Percentiles rank a stretch among this genome's conserved stretches.
Conservation (phyloP, 2,797 vertebrate genomes). For the Bucorvus abyssinicus region DNA sequence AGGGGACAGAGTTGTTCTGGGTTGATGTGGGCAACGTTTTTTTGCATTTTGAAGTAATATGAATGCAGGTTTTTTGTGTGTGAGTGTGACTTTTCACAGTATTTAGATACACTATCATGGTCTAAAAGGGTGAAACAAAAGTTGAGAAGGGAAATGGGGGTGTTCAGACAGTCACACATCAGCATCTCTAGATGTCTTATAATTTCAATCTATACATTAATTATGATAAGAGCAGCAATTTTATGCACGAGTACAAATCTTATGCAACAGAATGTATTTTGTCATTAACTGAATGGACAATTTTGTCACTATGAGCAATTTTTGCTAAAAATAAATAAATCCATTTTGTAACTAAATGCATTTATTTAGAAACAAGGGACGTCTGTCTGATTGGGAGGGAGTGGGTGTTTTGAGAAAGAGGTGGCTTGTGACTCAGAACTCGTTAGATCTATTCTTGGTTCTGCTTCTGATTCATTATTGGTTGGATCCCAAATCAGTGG, state of each 20-base stretch:
- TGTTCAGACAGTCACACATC: not conserved
- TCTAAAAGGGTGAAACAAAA: not conserved
- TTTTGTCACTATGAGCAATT: conserved; percentile 56
- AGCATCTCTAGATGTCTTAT: not conserved
- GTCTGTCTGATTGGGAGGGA: conserved; percentile 59
- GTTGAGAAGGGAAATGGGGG: not conserved
- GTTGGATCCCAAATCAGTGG: conserved; percentile 43
- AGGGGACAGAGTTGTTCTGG: not conserved
- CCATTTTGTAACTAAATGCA: conserved; percentile 51
- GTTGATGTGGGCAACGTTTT: not conserved
- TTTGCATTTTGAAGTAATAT: not conserved
- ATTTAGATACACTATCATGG: not conserved
- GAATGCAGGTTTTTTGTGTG: not conserved
- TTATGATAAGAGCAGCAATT: conserved; percentile 1
- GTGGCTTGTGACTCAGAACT: conserved; percentile 67
- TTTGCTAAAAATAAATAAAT: conserved; percentile 68
- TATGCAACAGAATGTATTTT: conserved; percentile 47
- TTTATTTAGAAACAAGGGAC: conserved; percentile 68
- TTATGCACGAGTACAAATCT: conserved; percentile 1
- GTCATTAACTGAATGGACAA: conserved; percentile 40
- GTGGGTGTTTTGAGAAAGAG: conserved; percentile 62
- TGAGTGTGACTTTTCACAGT: accelerated
- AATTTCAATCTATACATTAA: conserved; percentile 16
- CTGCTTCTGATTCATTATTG: conserved; percentile 53
- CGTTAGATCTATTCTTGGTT: conserved; percentile 59